Base-by-base conservation (phyloP, 2,797 vertebrate species). In the Enteromius fasciolatus region DNA sequence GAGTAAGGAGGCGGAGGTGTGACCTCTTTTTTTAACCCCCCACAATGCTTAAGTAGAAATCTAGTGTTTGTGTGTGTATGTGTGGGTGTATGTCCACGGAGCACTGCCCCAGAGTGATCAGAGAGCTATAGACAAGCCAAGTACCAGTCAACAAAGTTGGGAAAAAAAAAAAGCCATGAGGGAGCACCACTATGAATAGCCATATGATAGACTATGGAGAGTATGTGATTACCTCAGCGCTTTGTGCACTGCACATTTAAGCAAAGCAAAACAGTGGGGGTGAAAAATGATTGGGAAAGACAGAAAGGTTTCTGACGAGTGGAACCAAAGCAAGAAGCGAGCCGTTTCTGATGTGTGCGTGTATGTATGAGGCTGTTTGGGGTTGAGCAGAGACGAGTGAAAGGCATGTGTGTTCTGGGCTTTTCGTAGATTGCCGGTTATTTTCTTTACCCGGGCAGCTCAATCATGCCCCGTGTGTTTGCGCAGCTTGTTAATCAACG, bases 401-500 rank as follows among this genome's bases (percentile, higher is more conserved):
- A 79, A 84, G 70, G 63, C 83, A 84, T 83, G 84, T 87, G 86
- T 84, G 78, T 82, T 50, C 79, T 82, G 74, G 78, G 81, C 48
- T 84, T 81, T 84, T 83, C 84, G 36, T 85, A 87, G 87, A 88
- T 86, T 83, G 85, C 76, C 44, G 84, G 87, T 89, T 89, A 86
- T 90, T 90, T 90, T 87, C 87, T 90, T 90, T 89, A 88, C 86
- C 82, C 80, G 86, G 87, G 86, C 85, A 88, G 87, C 86, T 86
- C 87, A 89, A 87, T 90, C 89, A 89, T 84, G 82, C 77, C 84
- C 84, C 63, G 85, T 88, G 84, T 90, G 87, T 88, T 89, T 88
- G 87, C 76, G 83, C 87, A 88, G 87, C 87, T 89, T 89, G 89
- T 90, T 90, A 89, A 90, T 89, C 89, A 90, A 87, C 82, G 80